Evolutionary conservation across 1,140 invertebrate genomes (phyloP).

Genomic region (Drosophila tani): DNA sequence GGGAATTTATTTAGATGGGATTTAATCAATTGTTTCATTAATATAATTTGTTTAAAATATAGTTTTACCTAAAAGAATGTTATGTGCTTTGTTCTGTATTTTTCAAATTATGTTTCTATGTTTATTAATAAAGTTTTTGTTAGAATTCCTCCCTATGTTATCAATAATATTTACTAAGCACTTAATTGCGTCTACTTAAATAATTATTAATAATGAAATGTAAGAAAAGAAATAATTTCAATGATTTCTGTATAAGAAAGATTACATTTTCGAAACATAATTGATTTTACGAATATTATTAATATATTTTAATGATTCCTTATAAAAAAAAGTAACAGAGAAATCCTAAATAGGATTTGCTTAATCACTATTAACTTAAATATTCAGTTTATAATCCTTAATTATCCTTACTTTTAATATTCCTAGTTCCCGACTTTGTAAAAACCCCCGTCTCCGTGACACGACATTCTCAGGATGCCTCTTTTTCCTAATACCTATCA

Average conservation of each 20-base stretch:
- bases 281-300: too few relatives aligned
- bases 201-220: too few relatives aligned
- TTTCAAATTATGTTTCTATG: not conserved
- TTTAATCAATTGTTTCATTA: not conserved
- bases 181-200: too few relatives aligned
- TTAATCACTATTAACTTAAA: too few relatives aligned
- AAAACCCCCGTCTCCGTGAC: not conserved
- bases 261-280: too few relatives aligned
- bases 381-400: not conserved
- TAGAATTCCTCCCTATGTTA: not conserved
- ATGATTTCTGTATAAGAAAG: too few relatives aligned
- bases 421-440: not conserved
- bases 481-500: slow-evolving; percentile 7
- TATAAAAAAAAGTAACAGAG: too few relatives aligned
- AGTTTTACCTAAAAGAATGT: not conserved
- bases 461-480: slow-evolving; percentile 16
- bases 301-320: too few relatives aligned
- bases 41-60: not conserved
- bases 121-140: not conserved
- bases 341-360: too few relatives aligned
- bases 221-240: too few relatives aligned
- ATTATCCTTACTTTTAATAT: not conserved
- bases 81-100: too few relatives aligned
- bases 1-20: not conserved
- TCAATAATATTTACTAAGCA: too few relatives aligned